phyloP scores from a whole-genome alignment of 2,888 invertebrate species.

The Torymus aiolomorphi region DNA sequence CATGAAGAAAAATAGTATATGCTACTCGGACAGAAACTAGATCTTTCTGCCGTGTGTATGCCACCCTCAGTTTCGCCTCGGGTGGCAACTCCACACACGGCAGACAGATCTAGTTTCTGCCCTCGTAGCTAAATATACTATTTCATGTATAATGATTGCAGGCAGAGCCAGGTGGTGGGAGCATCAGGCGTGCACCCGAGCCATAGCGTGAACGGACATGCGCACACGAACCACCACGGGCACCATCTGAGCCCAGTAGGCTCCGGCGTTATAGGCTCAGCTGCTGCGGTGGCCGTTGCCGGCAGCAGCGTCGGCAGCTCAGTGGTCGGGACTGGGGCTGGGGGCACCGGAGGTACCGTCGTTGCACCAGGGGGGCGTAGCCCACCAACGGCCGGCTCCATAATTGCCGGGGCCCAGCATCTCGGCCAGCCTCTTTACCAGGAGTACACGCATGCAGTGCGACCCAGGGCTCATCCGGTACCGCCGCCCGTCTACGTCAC shows the following conservation, averaged over 20 bases:
- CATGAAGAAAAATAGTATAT: no score
- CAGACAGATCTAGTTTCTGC: no score
- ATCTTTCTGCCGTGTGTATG: no score
- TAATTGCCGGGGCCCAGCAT: conserved; percentile 75
- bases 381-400: conserved; percentile 65
- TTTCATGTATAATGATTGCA: conserved; percentile 63
- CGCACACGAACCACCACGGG: conserved; percentile 61
- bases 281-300: neutral
- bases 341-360: neutral
- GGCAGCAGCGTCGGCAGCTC: neutral
- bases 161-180: conserved; percentile 74
- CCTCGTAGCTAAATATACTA: no score
- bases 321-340: neutral
- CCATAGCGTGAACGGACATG: conserved; percentile 71
- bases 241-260: conserved; percentile 46
- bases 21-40: no score
- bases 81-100: no score
- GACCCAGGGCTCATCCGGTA: conserved; percentile 76
- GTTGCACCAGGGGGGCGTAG: conserved; percentile 52
- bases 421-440: conserved; percentile 81
- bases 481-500: conserved; percentile 85
- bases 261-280: conserved; percentile 10
- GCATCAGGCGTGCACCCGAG: conserved; percentile 69
- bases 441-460: conserved; percentile 75
- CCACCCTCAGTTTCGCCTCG: no score